Base-by-base conservation (phyloP, 1,140 invertebrate genomes). In the Oedothorax gibbosus region DNA sequence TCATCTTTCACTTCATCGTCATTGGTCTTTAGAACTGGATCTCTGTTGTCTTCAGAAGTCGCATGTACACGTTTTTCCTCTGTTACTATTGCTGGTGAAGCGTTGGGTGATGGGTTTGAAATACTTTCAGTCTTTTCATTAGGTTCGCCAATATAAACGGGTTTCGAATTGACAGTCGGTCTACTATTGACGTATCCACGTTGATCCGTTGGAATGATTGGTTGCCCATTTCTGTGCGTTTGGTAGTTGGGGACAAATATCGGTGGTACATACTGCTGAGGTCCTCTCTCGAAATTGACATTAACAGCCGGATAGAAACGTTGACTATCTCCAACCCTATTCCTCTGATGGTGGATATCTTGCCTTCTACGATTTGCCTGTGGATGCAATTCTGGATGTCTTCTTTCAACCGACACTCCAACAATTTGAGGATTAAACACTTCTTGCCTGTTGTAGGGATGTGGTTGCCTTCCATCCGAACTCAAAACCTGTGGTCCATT, bases 211-310 rank as follows among this genome's bases (percentile, higher is more conserved):
- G 3, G 18, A 10, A 75, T 12, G 21, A 49, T 5, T 35, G 20
- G n/a, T 20, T 12, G 50, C 9, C 21, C 21, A 21, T 53, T 49
- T 20, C n/a, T 50, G 10, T 66, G 77, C 51, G 51, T 65, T 51
- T 81, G 78, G 54, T 50, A 71, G 20, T 62, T 35, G 7, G 78
- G 78, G 7, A 81, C 78, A 71, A 81, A 81, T 71, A 81, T 81
- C 11, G 78, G 78, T 1, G 78, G 78, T 0, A 69, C 11, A 35
- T 81, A 81, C 14, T 35, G 20, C 10, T 20, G 65, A 60, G 35
- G 9, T 53, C 20, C 20, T 7, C 65, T 54, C 11, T 79, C 68
- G 12, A 79, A 12, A 56, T 77, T 64, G 20, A 53, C 64, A 35
- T 68, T 65, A 60, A 75, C 69, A 71, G 49, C 54, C 12, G 75